Percentiles rank a stretch among this genome's conserved stretches.
phyloP scores from a whole-genome alignment of 1,140 invertebrate species.

The Cotesia typhae region DNA sequence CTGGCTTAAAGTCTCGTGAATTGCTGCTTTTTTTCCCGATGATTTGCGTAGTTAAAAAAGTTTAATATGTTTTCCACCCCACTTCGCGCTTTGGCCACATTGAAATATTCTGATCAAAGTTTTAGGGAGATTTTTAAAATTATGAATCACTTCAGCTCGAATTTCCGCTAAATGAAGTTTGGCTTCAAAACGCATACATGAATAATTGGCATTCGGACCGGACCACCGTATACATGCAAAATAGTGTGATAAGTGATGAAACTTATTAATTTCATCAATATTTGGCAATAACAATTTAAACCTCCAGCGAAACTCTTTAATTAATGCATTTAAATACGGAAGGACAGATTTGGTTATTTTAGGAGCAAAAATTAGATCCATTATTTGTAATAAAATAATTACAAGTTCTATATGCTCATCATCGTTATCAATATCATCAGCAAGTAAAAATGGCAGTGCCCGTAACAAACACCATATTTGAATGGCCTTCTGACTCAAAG shows the following conservation, averaged over 20 bases:
- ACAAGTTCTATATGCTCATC: no score
- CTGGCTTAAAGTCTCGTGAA: background rate
- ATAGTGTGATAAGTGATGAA: constrained; percentile 38
- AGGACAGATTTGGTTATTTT: no score
- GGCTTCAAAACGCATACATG: constrained; percentile 37
- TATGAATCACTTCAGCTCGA: background rate
- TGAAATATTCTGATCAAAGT: constrained; percentile 9
- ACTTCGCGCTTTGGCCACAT: constrained; percentile 2
- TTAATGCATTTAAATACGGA: no score
- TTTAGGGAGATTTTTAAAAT: constrained; percentile 9
- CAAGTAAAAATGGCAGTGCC: no score
- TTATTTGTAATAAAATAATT: no score
- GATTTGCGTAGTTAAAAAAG: background rate
- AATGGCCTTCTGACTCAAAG: no score
- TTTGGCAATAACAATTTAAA: constrained; percentile 1
- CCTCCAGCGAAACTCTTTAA: background rate
- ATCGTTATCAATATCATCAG: no score
- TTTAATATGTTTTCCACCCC: constrained; percentile 3
- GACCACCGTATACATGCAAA: constrained; percentile 27
- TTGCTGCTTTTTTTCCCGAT: background rate
- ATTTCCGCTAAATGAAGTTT: constrained; percentile 40
- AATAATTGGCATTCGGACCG: constrained; percentile 35
- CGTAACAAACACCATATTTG: no score
- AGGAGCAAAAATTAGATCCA: no score
- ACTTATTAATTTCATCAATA: constrained; percentile 28